These are phyloP conservation scores for Brachionus asplanchnoidis DNA, from an alignment of 1,140 invertebrate species.

Conservation along the genomic window DNA sequence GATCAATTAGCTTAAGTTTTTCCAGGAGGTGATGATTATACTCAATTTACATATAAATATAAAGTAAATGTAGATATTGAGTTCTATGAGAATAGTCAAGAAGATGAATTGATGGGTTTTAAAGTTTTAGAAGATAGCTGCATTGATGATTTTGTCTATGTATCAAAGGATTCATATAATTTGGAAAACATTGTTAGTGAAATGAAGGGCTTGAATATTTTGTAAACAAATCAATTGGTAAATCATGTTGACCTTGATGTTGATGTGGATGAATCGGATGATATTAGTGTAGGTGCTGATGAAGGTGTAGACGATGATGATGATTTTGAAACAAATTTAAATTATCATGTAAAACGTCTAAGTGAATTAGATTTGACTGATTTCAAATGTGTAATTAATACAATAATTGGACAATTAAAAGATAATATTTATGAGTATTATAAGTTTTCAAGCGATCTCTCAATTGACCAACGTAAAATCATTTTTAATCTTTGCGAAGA, in stretches of 20 bases:
- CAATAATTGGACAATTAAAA: not conserved
- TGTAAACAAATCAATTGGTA: not conserved
- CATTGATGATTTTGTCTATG: conserved; percentile 6
- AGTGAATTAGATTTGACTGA: not conserved
- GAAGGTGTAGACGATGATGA: not conserved
- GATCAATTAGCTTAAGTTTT: not conserved
- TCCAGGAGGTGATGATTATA: not conserved
- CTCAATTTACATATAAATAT: not conserved
- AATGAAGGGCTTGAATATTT: not conserved
- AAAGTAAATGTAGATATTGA: not conserved
- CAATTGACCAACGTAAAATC: conserved; percentile 7
- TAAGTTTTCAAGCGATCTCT: not conserved
- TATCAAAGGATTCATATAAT: not conserved
- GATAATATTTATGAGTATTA: not conserved
- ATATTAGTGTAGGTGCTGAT: not conserved
- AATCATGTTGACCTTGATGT: not conserved
- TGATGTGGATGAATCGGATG: not conserved
- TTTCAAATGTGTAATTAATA: conserved; percentile 5
- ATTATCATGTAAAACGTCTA: conserved; percentile 8
- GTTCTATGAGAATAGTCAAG: not conserved
- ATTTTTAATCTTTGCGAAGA: not conserved
- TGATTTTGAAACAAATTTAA: not conserved
- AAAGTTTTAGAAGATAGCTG: not conserved
- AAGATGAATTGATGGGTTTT: not conserved
- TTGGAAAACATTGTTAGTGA: not conserved